Evolutionary conservation across 2,888 invertebrate genomes (phyloP), one percentile per base, ranked within the genome.

Genomic region (Pherbina coryleti): DNA sequence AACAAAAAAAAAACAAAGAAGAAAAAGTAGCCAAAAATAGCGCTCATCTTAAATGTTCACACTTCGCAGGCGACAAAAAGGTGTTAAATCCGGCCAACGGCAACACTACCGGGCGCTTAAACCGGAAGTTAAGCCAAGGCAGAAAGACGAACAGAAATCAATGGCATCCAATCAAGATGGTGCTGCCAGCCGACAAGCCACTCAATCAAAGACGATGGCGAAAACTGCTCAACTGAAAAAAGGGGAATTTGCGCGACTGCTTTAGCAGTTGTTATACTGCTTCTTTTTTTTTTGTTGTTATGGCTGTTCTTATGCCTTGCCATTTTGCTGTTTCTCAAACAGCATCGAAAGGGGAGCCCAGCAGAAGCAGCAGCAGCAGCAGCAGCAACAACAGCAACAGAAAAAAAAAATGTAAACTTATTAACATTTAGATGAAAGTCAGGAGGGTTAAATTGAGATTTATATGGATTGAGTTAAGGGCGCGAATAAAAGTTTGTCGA

Each of bases 391-490:
- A 44, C 37, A 37, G 44, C 19, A 5, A 22, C 67, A 49, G 25
- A 69, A 51, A 31, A 44, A 11, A 11, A 44, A 44, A 71, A 71
- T 60, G 28, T 22, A 37, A 72, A 72, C 72, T 72, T 44, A 72
- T 72, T 72, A 72, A 72, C 72, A 72, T 72, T 72, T 72, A 72
- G 72, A 72, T 72, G 72, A 72, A 72, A 72, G 57, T 55, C 55
- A 57, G n/a, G 53, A 70, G 72, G 60, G 60, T 72, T 72, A 57
- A 72, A 60, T 60, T 60, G 37, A 57, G 60, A 72, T 72, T 53
- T 31, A 72, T 72, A 19, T 49, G 25, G 14, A 69, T 28, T 37
- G 11, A 19, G 17, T 60, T 28, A 28, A 60, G 60, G 34, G 14
- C n/a, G 34, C 4, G 34, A 11, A 31, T 17, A 5, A 34, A 64